Evolutionary conservation across 2,113 vertebrate species (phyloP).

Genomic region (Emydura subglobosa): DNA sequence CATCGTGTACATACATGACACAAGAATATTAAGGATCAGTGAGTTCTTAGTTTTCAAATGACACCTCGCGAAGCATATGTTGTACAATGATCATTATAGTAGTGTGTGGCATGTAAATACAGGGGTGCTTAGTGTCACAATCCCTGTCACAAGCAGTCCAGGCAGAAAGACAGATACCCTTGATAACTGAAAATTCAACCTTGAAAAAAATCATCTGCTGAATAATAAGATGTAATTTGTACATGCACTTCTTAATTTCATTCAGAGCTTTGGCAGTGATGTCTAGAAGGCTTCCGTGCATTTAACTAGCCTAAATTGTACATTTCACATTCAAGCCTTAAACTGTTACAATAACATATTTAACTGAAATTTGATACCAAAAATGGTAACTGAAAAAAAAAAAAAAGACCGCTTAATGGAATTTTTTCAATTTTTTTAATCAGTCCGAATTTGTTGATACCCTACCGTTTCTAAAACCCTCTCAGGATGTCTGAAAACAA

Average conservation of each 20-base stretch:
- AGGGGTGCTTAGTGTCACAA: not conserved
- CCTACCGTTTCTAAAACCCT: not conserved
- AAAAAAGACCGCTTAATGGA: not conserved
- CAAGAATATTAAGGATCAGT: not conserved
- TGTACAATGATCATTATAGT: not conserved
- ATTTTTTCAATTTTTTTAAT: not conserved
- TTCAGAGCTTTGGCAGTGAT: constrained; percentile 20
- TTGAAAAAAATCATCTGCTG: constrained; percentile 58
- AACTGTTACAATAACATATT: constrained; percentile 6
- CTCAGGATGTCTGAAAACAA: accelerated
- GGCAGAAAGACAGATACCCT: constrained; percentile 48
- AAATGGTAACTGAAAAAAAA: not conserved
- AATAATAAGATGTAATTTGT: constrained; percentile 61
- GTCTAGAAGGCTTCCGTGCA: not conserved
- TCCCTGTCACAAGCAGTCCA: not conserved
- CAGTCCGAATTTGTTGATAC: not conserved
- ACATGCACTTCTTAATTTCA: constrained; percentile 48
- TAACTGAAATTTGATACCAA: constrained; percentile 6
- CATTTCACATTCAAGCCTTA: constrained; percentile 14
- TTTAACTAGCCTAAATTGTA: constrained; percentile 38
- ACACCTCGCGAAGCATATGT: not conserved
- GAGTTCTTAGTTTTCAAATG: not conserved
- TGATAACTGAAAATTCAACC: constrained; percentile 60
- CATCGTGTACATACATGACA: not conserved
- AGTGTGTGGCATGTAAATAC: not conserved